Evolutionary conservation across 1,140 invertebrate genomes (phyloP), one percentile per base, ranked within the genome.

Genomic region (Galleria mellonella): DNA sequence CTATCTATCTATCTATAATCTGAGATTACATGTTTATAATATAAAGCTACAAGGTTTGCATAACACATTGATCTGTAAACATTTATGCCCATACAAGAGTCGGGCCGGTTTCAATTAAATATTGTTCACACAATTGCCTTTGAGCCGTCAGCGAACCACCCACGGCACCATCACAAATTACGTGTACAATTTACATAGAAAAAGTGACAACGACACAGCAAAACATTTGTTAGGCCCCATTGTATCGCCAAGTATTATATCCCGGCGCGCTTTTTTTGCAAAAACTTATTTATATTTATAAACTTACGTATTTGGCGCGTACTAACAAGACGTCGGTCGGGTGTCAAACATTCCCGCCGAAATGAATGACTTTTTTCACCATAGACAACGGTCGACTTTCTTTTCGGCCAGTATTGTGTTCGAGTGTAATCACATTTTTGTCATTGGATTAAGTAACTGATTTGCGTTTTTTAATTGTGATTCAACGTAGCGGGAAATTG

Each of bases 161-260:
- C 27, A 37, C 13, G 23, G 32, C 9, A 33, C 27, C 9, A 13
- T 57, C 67, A 74, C 71, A 74, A 74, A 74, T 74, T 74, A 71
- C 65, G 48, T 41, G 42, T 33, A 40, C 53, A 47, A 68, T 71
- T 72, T 74, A 74, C 67, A 74, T 74, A 74, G 65, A 73, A 68
- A 69, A 71, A 71, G 62, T 74, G 62, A 69, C 68, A 69, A 59
- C 54, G 33, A 51, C 60, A 59, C 63, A 51, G 50, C 55, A 53
- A 53, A 66, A 74, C 71, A 74, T 74, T 74, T 74, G 67, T 74
- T 69, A 64, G 51, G 10, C 17, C 35, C 67, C 66, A 73, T 71
- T 73, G 71, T 73, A 58, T 71, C 63, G 57, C 54, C 55, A 62
- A 67, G 61, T 64, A 65, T 65, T 71, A 67, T 64, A 60, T 62